Base-by-base conservation (phyloP, 2,888 invertebrate genomes). In the Drosophila lutescens region DNA sequence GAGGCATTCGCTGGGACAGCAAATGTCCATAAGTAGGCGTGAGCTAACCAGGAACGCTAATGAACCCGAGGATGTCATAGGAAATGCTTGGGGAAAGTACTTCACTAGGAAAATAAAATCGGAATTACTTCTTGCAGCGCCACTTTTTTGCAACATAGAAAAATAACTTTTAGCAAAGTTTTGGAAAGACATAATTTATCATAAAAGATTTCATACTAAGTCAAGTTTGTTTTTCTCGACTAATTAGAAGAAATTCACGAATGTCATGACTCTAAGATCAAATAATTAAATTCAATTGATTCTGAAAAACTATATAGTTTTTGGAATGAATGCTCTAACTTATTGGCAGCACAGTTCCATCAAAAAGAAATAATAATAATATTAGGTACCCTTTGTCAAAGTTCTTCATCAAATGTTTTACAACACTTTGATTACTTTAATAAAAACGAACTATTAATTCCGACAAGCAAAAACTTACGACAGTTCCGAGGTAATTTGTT, bases 1-100 rank as follows among this genome's bases (percentile, higher is more conserved):
- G 26, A 30, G 60, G 12, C 40, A 15, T 49, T 49, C 17, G 32
- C 32, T 17, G 4, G 44, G 20, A 36, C 23, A 3, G 7, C 23
- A 26, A 43, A 55, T 44, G 13, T 38, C 26, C 58, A 47, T 41
- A 58, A 50, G 50, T 58, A 20, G 50, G 40, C 40, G 61, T 46
- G 46, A 46, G 44, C 20, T 17, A 32, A 13, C 15, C 15, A 44
- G 26, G 15, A 47, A 58, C 47, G 46, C 47, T 59, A 59, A 50
- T 60, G 55, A 55, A 26, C 5, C 1, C 6, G 1, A 12, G 47
- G 23, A 41, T 36, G 50, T 20, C 34, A 34, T 50, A 20, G 6
- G 23, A 15, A 15, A 8, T 46, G 26, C 6, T 9, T 12, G 12
- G 20, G 20, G 41, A 15, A 15, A 41, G 41, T 10, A 54, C 26